Percentiles rank a stretch among this genome's conserved stretches.
Evolutionary conservation across 2,113 vertebrate genomes (phyloP).

Genomic region (Phycodurus eques): DNA sequence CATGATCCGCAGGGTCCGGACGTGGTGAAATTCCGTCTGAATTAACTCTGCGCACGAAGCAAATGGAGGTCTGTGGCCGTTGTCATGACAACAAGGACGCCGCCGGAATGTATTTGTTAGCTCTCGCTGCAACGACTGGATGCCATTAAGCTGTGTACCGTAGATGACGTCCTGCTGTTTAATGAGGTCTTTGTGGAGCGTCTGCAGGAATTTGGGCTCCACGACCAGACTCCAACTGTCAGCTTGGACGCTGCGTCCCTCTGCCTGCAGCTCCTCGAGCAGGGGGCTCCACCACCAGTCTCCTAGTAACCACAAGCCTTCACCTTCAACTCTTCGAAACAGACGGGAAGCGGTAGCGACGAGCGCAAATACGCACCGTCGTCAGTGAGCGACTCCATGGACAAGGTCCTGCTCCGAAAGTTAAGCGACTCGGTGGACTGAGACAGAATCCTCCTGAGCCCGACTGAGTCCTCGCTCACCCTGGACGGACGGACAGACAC

Average conservation of each 20-base stretch:
- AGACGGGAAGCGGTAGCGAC: background rate
- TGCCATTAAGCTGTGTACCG: constrained; percentile 60
- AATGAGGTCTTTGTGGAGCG: constrained; percentile 90
- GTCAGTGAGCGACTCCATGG: constrained; percentile 89
- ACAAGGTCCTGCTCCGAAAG: constrained; percentile 86
- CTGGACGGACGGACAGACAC: constrained; percentile 58
- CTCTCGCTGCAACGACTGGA: no score
- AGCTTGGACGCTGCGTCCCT: constrained; percentile 81
- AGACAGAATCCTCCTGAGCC: constrained; percentile 87
- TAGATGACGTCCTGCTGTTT: constrained; percentile 94
- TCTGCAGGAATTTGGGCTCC: constrained; percentile 84
- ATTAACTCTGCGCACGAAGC: constrained; percentile 79
- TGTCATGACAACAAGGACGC: background rate
- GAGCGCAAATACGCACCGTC: constrained; percentile 73
- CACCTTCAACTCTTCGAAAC: no score
- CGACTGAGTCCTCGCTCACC: constrained; percentile 81
- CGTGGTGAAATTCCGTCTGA: constrained; percentile 91
- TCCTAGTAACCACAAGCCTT: constrained; percentile 34
- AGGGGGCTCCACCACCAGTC: constrained; percentile 82
- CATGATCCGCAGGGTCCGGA: constrained; percentile 91
- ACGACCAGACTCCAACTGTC: constrained; percentile 92
- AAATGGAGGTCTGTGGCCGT: background rate
- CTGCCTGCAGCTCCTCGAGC: constrained; percentile 85
- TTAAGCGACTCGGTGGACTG: constrained; percentile 94
- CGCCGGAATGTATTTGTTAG: no score